Conservation (phyloP, 2,888 invertebrate genomes). For the Baronia brevicornis region DNA sequence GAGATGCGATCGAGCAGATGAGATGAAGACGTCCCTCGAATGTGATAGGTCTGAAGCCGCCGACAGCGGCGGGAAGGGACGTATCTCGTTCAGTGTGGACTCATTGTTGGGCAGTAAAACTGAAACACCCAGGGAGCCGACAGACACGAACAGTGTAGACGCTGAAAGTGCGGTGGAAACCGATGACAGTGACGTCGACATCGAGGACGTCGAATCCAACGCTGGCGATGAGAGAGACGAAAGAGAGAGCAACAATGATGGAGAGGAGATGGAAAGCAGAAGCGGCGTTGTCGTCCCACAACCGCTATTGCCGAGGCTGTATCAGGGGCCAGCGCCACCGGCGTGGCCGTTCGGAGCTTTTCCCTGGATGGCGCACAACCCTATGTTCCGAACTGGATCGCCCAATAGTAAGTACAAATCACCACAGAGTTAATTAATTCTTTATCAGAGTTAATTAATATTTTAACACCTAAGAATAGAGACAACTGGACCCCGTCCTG, state of each 20-base stretch:
- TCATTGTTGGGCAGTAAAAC: constrained; percentile 70
- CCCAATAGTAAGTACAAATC: constrained; percentile 77
- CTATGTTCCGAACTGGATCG: constrained; percentile 75
- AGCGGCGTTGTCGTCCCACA: constrained; percentile 80
- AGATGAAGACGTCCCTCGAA: constrained; percentile 73
- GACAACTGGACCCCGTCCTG: too few relatives aligned
- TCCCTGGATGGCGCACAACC: constrained; percentile 79
- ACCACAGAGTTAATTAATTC: too few relatives aligned
- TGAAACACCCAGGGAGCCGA: constrained; percentile 43
- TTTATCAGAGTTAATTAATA: too few relatives aligned
- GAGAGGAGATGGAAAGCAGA: constrained; percentile 59
- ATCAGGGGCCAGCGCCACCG: constrained; percentile 71
- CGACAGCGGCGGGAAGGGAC: constrained; percentile 74
- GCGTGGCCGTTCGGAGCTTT: constrained; percentile 80
- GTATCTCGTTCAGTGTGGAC: constrained; percentile 85
- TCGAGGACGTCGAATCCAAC: constrained; percentile 63
- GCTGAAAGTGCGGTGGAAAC: constrained; percentile 56
- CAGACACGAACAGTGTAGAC: constrained; percentile 54
- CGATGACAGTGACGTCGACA: constrained; percentile 70
- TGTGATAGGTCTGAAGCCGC: constrained; percentile 69
- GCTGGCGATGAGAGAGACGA: constrained; percentile 61
- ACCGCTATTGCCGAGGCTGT: constrained; percentile 78
- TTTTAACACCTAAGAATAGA: too few relatives aligned
- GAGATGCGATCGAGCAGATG: constrained; percentile 63
- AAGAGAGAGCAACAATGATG: constrained; percentile 54